phyloP scores from a whole-genome alignment of 2,888 invertebrate genomes.

The Flexamia atlantica region DNA sequence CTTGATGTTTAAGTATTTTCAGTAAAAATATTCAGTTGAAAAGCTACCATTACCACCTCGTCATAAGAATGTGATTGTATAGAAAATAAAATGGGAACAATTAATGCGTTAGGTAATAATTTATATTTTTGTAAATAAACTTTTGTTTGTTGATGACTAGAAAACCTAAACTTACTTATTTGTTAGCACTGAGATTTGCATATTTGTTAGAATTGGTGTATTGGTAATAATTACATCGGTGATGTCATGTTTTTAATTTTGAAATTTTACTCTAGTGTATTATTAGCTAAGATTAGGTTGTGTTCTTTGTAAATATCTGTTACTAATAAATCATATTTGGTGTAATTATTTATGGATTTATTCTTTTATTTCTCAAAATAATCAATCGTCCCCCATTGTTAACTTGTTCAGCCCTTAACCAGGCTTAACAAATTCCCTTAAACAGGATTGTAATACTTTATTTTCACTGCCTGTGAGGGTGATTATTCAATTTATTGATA shows the following conservation, averaged over 20 bases:
- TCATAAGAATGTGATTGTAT: conserved; percentile 1
- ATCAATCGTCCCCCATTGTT: no score
- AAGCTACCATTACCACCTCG: neutral
- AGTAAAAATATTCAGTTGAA: neutral
- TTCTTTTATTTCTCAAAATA: no score
- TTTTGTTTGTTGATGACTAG: conserved; percentile 5
- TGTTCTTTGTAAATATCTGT: conserved; percentile 16
- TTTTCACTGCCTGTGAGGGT: no score
- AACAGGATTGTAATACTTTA: no score
- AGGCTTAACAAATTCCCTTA: no score
- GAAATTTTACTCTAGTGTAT: neutral
- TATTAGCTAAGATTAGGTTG: conserved; percentile 8
- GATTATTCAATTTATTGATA: no score
- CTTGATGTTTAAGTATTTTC: neutral
- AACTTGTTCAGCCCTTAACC: no score
- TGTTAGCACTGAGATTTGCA: neutral
- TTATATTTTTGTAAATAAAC: conserved; percentile 35
- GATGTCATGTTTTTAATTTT: no score
- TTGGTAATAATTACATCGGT: neutral
- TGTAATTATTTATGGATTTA: no score
- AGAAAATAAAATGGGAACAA: conserved; percentile 19
- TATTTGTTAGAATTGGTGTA: neutral
- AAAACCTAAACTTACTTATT: neutral
- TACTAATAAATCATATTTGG: conserved; percentile 9
- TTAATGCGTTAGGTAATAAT: neutral